These are phyloP conservation scores for Halocynthia aurantium DNA, from an alignment of 23 tunicate genomes.

Conservation along the genomic window DNA sequence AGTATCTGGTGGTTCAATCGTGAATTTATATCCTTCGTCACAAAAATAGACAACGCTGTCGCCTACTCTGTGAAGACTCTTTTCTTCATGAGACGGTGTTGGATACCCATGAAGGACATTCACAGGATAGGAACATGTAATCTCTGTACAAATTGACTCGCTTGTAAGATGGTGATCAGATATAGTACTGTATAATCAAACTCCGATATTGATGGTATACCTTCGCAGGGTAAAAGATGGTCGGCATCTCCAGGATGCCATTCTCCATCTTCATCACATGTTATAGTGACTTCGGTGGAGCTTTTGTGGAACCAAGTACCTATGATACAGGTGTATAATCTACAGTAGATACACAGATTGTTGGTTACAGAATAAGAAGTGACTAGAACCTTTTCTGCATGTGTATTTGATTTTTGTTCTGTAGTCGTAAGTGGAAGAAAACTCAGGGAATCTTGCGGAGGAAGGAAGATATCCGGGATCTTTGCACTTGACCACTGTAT, in stretches of 20 bases:
- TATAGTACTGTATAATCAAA: too few species aligned
- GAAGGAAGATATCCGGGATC: slow-evolving; percentile 34
- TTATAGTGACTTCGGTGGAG: neutral
- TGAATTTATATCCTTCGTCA: slow-evolving; percentile 23
- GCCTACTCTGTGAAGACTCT: neutral
- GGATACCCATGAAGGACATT: neutral
- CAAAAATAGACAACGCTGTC: slow-evolving; percentile 22
- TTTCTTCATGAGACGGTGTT: neutral
- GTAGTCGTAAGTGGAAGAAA: neutral
- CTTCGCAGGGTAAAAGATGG: too few species aligned
- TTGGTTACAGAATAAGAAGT: neutral
- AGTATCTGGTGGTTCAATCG: slow-evolving; percentile 15
- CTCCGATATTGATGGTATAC: too few species aligned
- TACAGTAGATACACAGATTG: neutral
- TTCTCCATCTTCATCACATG: slow-evolving; percentile 22
- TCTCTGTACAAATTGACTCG: slow-evolving; percentile 4
- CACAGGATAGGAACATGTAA: slow-evolving; percentile 33
- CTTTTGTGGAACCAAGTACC: slow-evolving; percentile 26
- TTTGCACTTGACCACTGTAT: slow-evolving; percentile 26
- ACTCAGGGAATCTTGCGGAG: slow-evolving; percentile 11
- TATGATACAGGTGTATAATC: neutral
- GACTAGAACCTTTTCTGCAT: slow-evolving; percentile 8
- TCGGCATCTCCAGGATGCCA: slow-evolving; percentile 25
- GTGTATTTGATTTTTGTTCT: slow-evolving; percentile 1
- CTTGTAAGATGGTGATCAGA: too few species aligned